Evolutionary conservation across 2,888 invertebrate genomes (phyloP), one percentile per base, ranked within the genome.

Genomic region (Tricholauxania praeusta): DNA sequence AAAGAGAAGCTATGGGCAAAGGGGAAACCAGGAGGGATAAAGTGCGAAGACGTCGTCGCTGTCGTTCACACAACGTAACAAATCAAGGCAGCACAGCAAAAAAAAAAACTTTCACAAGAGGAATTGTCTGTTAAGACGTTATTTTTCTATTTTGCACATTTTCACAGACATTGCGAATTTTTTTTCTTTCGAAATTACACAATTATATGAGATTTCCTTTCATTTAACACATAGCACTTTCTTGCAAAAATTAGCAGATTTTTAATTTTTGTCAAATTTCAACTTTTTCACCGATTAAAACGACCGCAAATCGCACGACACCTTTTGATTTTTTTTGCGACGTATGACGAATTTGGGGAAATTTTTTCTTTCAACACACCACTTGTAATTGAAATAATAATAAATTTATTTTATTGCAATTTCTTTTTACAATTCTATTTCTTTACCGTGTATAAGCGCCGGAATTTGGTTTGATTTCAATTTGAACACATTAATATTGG

Each of bases 41-140:
- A 55, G 55, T 17, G 39, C 48, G 55, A 72, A 72, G 74, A 72
- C 71, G 72, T 71, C 70, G 72, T 66, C 75, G 72, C 71, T 70
- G 73, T 69, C 73, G 73, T 55, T 71, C 63, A 74, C 74, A 75
- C 76, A 77, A 76, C 72, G 77, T 73, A 76, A 74, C 72, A 76
- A 72, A 73, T 75, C 70, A 74, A 75, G 75, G 76, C 74, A 75
- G 75, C 75, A 73, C 63, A 71, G 59, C 62, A 64, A 70, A 47
- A 53, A 67, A 71, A 70, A 66, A 28, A 65, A 64, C 64, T 64
- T 64, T 64, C 64, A 64, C 64, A 64, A 64, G 51, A 39, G 60
- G 32, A 65, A n/a, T 52, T 55, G 57, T 57, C 28, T 57, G 57
- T 57, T 22, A 14, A 65, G 22, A 32, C 28, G 65, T 32, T 64